Base-by-base conservation (phyloP, 2,888 invertebrate genomes). In the Rhopalosiphum nymphaeae region DNA sequence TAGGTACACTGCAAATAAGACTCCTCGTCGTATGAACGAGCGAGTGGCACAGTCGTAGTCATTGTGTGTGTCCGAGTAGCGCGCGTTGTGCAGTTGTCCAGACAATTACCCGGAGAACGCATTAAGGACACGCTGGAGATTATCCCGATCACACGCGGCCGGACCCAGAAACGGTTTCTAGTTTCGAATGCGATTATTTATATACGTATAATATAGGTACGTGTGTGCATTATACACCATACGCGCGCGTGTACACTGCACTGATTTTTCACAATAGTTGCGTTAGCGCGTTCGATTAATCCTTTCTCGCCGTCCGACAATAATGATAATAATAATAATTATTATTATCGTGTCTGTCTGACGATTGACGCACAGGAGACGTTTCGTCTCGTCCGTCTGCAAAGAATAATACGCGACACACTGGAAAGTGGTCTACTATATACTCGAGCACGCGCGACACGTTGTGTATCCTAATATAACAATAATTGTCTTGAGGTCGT, bases 141-240 rank as follows among this genome's bases (percentile, higher is more conserved):
- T 88, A 92, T 92, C 92, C 92, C 85, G 57, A 92, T 36, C 61
- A 87, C 92, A 92, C 86, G 86, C 86, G 61, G 13, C 86, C 53
- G 53, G 21, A 16, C 53, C 85, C 61, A 92, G 67, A 88, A 92
- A 92, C 46, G 26, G 29, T 56, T 78, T 78, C 78, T 36, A 78
- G 78, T 36, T 36, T 78, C 78, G 78, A 78, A 78, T 36, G 9
- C 21, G 78, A 36, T 78, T 42, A 36, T 78, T 78, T 36, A 29
- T 88, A 29, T 53, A 36, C 53, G 3, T 1, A n/a, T 9, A 36
- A 49, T 53, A 5, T 49, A 53, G 36, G 25, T n/a, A 29, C 88
- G 49, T 46, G 87, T 46, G 10, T 10, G 42, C 36, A 10, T 36
- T 29, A 1, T 44, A 44, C 44, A 29, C 42, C 44, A 1, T 44